Evolutionary conservation across 2,888 invertebrate species (phyloP).

Genomic region (Lochmaea capreae): DNA sequence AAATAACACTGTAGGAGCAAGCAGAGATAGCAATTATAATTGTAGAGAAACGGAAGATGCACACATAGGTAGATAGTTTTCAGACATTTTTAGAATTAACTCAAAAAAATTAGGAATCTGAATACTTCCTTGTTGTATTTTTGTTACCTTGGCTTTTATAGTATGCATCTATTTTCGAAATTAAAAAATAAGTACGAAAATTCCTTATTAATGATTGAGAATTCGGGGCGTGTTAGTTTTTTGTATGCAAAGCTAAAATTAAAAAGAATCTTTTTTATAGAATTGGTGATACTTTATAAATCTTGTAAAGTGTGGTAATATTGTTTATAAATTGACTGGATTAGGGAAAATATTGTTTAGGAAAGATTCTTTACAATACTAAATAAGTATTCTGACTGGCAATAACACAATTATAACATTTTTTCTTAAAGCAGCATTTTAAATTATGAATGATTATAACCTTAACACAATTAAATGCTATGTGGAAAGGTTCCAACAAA

Average conservation of each 20-base stretch:
- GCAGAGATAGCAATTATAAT: slow-evolving; percentile 62
- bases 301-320: slow-evolving; percentile 1
- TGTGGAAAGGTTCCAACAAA: too few relatives aligned
- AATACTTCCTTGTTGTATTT: slow-evolving; percentile 50
- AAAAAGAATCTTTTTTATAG: neutral
- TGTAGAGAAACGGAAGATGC: slow-evolving; percentile 62
- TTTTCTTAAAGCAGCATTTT: too few relatives aligned
- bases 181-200: slow-evolving; percentile 35
- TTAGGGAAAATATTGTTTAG: too few relatives aligned
- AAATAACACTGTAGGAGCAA: slow-evolving; percentile 48
- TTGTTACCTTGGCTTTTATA: slow-evolving; percentile 53
- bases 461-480: too few relatives aligned
- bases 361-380: too few relatives aligned
- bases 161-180: slow-evolving; percentile 50
- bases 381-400: too few relatives aligned
- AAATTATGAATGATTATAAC: too few relatives aligned
- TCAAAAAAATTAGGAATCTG: slow-evolving; percentile 40
- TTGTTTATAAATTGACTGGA: too few relatives aligned
- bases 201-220: slow-evolving; percentile 23
- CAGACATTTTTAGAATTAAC: slow-evolving; percentile 43
- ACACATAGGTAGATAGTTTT: slow-evolving; percentile 60
- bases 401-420: too few relatives aligned
- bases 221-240: neutral
- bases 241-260: too few relatives aligned
- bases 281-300: neutral